Percentiles rank a stretch among this genome's conserved stretches.
Evolutionary conservation across 37 sponge, comb jelly and placozoan species (phyloP).

Genomic region (Oopsacas minuta): DNA sequence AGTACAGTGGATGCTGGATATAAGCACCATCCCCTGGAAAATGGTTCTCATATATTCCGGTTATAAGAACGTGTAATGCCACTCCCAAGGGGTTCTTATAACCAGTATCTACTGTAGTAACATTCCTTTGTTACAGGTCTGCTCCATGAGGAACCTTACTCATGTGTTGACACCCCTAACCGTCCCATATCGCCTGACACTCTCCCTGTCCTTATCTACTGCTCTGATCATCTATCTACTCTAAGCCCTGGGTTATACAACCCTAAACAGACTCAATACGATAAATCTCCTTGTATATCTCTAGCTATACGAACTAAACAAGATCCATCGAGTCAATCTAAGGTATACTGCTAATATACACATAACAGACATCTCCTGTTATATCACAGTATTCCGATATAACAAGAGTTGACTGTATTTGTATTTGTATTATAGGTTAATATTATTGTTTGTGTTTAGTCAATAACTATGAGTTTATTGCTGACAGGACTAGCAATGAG

Average conservation of each 20-base stretch:
- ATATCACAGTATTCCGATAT: too few species aligned
- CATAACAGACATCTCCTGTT: too few species aligned
- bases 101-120: background rate
- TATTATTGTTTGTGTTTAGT: background rate
- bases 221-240: background rate
- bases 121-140: background rate
- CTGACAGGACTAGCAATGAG: background rate
- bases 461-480: conserved; percentile 1
- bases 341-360: background rate
- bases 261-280: background rate
- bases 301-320: background rate
- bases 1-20: too few species aligned
- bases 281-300: background rate
- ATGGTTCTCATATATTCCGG: too few species aligned
- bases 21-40: too few species aligned
- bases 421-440: background rate
- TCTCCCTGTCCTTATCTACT: background rate
- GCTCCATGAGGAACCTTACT: background rate
- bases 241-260: background rate
- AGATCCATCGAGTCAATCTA: background rate
- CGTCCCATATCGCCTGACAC: background rate
- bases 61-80: too few species aligned
- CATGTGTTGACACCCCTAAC: conserved; percentile 1
- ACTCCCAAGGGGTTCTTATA: too few species aligned
- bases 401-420: background rate